Evolutionary conservation across 1,140 invertebrate genomes (phyloP).

Genomic region (Sminthurides bifidus): DNA sequence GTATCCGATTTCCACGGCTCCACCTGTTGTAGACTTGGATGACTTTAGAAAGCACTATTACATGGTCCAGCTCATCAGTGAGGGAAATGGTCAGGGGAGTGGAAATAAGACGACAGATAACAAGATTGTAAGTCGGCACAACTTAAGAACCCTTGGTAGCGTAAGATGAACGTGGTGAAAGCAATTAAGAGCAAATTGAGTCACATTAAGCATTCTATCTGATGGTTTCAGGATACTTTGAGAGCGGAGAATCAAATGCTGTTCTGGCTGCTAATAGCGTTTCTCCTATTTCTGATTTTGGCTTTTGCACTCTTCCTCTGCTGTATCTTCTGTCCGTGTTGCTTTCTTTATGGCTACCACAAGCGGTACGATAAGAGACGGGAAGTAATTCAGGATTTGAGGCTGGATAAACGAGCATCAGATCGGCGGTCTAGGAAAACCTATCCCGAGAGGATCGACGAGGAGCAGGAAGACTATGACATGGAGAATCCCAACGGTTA

Average conservation of each 20-base stretch:
- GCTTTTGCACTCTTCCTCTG: constrained; percentile 25
- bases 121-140: neutral
- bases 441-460: constrained; percentile 9
- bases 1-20: constrained; percentile 16
- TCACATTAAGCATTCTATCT: neutral
- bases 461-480: constrained; percentile 8
- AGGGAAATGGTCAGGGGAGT: neutral
- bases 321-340: constrained; percentile 30
- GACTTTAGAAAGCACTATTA: constrained; percentile 13
- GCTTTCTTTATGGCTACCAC: constrained; percentile 19
- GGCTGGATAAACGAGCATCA: neutral
- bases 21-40: constrained; percentile 19
- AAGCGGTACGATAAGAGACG: constrained; percentile 1
- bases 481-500: neutral
- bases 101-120: neutral
- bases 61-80: no score
- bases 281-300: constrained; percentile 23
- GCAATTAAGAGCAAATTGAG: neutral
- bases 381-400: constrained; percentile 2
- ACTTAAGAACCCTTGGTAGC: neutral
- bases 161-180: no score
- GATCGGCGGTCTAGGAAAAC: constrained; percentile 9
- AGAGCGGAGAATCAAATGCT: constrained; percentile 25
- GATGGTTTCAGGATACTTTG: constrained; percentile 17
- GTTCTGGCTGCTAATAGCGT: constrained; percentile 28